These are phyloP conservation scores for Lophura swinhoii DNA, from an alignment of 2,797 vertebrate genomes.

Conservation along the genomic window DNA sequence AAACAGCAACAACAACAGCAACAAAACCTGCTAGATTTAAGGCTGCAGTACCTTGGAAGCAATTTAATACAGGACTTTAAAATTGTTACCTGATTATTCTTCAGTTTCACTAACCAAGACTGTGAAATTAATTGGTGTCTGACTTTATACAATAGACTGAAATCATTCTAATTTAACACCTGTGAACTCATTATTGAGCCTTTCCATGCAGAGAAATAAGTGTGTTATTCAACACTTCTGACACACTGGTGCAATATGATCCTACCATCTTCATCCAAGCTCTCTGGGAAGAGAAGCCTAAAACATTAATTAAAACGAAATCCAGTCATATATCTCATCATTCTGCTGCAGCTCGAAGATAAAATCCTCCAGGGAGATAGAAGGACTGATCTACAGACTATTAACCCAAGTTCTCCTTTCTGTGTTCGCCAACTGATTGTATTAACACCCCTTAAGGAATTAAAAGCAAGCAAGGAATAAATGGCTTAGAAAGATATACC, in stretches of 20 bases:
- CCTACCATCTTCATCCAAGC: slow-evolving; percentile 35
- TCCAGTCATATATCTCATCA: slow-evolving; percentile 27
- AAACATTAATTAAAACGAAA: slow-evolving; percentile 66
- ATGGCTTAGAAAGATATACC: not conserved
- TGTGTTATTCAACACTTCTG: slow-evolving; percentile 51
- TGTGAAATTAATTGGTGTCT: slow-evolving; percentile 50
- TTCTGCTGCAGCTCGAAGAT: slow-evolving; percentile 31
- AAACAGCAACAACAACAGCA: not conserved
- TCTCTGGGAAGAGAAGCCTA: slow-evolving; percentile 36
- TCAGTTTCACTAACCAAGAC: slow-evolving; percentile 35
- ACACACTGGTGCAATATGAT: slow-evolving; percentile 44
- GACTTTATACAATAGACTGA: slow-evolving; percentile 40
- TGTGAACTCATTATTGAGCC: slow-evolving; percentile 58
- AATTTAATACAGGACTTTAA: not conserved
- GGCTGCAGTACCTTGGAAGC: not conserved
- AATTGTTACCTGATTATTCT: slow-evolving; percentile 42
- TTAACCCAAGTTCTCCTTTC: slow-evolving; percentile 4
- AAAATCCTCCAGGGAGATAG: slow-evolving; percentile 28
- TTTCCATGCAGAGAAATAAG: slow-evolving; percentile 67
- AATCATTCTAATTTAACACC: slow-evolving; percentile 70
- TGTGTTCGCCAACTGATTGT: not conserved
- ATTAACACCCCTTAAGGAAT: not conserved
- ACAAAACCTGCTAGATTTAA: not conserved
- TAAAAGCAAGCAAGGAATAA: slow-evolving; percentile 18
- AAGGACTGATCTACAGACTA: slow-evolving; percentile 30